Base-by-base conservation (phyloP, 2,888 invertebrate species). In the Pedicia rivosa region DNA sequence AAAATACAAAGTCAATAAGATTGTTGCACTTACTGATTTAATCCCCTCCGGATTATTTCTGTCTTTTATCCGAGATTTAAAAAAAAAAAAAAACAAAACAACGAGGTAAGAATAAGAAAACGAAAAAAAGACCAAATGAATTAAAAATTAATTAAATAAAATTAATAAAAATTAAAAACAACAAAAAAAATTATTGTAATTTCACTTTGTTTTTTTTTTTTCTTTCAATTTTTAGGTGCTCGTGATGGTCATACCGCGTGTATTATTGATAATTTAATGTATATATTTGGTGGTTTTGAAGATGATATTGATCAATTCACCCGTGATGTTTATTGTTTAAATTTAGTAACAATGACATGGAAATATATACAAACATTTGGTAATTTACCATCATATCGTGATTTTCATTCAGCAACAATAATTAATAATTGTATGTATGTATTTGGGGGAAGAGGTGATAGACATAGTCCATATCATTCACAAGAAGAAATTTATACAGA, bases 191-290 rank as follows among this genome's bases (percentile, higher is more conserved):
- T n/a, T n/a, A n/a, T n/a, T n/a, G n/a, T n/a, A n/a, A n/a, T n/a
- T n/a, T n/a, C n/a, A n/a, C n/a, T n/a, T n/a, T n/a, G n/a, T n/a
- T n/a, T n/a, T n/a, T n/a, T n/a, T n/a, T n/a, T n/a, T n/a, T n/a
- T n/a, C n/a, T n/a, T n/a, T n/a, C n/a, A n/a, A n/a, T n/a, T n/a
- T n/a, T n/a, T n/a, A n/a, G n/a, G 75, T 39, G 80, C 87, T 1
- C 70, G 90, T 48, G 92, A 94, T 61, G 94, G 92, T 0, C 92
- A 94, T 56, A 79, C 88, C 1, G 88, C 91, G 2, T 86, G 86
- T 54, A 64, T 86, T 2, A 77, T 83, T 46, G 67, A 68, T 38
- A 69, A 78, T 49, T 71, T 67, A 50, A 90, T 91, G 88, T 84
- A 78, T 51, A 74, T 92, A 41, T 90, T 86, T 65, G 91, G 88